Conservation (phyloP, 2,113 vertebrate species). For the Quiscalus mexicanus region DNA sequence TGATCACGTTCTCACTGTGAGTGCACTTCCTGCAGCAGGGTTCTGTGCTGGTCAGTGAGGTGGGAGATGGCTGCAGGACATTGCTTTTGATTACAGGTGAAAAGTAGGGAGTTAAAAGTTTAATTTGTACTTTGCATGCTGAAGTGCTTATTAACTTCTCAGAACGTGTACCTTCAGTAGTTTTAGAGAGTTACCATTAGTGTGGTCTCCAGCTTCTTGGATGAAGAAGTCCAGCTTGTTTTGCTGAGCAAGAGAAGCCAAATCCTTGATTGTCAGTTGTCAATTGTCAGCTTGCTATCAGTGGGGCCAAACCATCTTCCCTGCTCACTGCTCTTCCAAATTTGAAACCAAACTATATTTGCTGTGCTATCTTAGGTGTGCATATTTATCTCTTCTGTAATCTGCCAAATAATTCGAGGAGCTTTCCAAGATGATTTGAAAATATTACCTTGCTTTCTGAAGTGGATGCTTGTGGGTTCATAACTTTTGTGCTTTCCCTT, state of each 20-base stretch:
- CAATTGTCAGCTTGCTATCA: not conserved
- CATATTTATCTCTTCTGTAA: not conserved
- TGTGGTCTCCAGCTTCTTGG: not conserved
- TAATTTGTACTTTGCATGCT: not conserved
- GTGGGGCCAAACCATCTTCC: not conserved
- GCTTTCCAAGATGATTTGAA: not conserved
- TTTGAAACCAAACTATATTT: not conserved
- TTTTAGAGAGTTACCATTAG: not conserved
- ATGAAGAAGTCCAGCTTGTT: not conserved
- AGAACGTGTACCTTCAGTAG: not conserved
- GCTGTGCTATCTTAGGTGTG: not conserved
- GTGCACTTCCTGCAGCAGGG: not conserved
- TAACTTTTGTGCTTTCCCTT: conserved; percentile 27
- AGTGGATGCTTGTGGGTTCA: not conserved
- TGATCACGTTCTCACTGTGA: not conserved
- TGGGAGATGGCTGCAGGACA: not conserved
- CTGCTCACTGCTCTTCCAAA: not conserved
- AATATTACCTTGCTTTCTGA: not conserved
- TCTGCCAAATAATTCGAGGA: not conserved
- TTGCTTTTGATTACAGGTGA: not conserved
- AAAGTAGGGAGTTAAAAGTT: not conserved
- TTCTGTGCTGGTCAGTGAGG: not conserved
- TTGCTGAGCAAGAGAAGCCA: not conserved
- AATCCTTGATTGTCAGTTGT: not conserved
- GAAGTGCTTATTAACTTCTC: not conserved